Evolutionary conservation across 2,888 invertebrate species (phyloP).

Genomic region (Invenusta paracnida): DNA sequence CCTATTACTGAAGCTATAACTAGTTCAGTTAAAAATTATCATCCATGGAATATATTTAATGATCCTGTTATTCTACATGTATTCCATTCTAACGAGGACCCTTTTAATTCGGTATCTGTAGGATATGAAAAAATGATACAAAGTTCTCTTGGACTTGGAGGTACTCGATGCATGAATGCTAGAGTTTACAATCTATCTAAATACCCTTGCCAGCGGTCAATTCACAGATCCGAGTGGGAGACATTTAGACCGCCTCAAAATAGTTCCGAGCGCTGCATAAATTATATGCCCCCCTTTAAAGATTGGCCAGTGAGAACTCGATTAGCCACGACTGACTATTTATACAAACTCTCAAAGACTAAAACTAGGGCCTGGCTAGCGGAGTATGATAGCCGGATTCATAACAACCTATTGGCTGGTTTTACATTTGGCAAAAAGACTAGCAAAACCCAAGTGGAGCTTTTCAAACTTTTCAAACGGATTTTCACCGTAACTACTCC

Average conservation of each 20-base stretch:
- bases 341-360: not conserved
- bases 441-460: not conserved
- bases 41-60: not conserved
- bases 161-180: slow-evolving; percentile 20
- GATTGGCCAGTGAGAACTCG: not conserved
- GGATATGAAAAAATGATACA: not conserved
- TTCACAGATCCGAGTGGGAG: not conserved
- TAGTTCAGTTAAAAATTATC: not conserved
- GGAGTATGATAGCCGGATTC: not conserved
- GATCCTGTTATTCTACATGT: not conserved
- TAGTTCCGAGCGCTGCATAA: not conserved
- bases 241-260: not conserved
- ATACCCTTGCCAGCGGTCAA: not conserved
- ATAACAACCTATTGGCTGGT: not conserved
- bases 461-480: not conserved
- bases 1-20: not conserved
- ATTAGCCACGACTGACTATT: not conserved
- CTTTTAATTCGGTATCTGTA: not conserved
- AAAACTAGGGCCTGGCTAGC: not conserved
- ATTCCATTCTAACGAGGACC: not conserved
- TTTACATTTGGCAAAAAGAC: not conserved
- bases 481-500: no score
- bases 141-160: not conserved
- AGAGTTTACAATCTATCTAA: not conserved
- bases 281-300: not conserved